Evolutionary conservation across 2,113 vertebrate species (phyloP).

Genomic region (Gnathonemus echidnorhynchus): DNA sequence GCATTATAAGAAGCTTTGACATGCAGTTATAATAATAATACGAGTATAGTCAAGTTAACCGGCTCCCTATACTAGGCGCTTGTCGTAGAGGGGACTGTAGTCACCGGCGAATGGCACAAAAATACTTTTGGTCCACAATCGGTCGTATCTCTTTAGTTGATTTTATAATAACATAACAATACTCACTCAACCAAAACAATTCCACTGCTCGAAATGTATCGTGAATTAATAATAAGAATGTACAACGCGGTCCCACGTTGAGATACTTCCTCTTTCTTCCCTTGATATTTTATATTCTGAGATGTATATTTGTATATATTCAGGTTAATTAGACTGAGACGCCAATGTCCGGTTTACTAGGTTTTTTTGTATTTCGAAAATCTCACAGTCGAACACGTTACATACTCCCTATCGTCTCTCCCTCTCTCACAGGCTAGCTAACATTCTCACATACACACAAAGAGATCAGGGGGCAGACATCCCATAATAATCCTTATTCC

Average conservation of each 20-base stretch:
- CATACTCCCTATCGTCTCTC: slow-evolving; percentile 47
- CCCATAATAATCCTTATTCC: slow-evolving; percentile 68
- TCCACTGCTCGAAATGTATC: slow-evolving; percentile 12
- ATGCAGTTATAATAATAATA: slow-evolving; percentile 4
- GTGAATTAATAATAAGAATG: slow-evolving; percentile 32
- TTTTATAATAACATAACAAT: slow-evolving; percentile 10
- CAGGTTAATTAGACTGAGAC: slow-evolving; percentile 27
- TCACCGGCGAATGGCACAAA: slow-evolving; percentile 4
- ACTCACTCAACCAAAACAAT: slow-evolving; percentile 19
- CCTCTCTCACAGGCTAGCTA: slow-evolving; percentile 58
- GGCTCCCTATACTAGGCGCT: not conserved
- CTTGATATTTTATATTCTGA: not conserved
- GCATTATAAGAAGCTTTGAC: not conserved
- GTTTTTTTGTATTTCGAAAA: slow-evolving; percentile 11
- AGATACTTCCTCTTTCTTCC: slow-evolving; percentile 34
- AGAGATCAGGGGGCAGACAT: slow-evolving; percentile 69
- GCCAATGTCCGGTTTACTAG: slow-evolving; percentile 9
- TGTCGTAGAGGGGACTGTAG: slow-evolving; percentile 11
- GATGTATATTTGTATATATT: slow-evolving; percentile 15
- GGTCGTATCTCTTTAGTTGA: not conserved
- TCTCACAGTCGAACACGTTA: slow-evolving; percentile 40
- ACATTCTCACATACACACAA: slow-evolving; percentile 69
- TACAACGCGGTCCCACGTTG: slow-evolving; percentile 52
- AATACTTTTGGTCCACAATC: slow-evolving; percentile 3
- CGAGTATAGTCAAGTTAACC: slow-evolving; percentile 6